These are phyloP conservation scores for Caradrina kadenii DNA, from an alignment of 2,888 invertebrate species.

Conservation along the genomic window DNA sequence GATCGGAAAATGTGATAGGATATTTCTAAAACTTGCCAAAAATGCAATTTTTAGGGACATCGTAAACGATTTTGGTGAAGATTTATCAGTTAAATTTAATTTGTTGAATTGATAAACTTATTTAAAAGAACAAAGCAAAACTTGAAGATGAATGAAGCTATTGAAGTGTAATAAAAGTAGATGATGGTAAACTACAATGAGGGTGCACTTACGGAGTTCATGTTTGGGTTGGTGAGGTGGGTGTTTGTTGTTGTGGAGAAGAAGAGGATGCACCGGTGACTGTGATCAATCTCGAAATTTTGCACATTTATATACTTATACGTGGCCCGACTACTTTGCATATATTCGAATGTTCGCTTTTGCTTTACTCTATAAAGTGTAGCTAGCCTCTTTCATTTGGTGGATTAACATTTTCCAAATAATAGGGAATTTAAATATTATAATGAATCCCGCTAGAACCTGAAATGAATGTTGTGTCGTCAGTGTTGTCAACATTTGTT, in stretches of 20 bases:
- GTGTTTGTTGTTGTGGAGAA: slow-evolving; percentile 53
- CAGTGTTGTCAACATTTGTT: slow-evolving; percentile 6
- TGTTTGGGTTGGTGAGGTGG: slow-evolving; percentile 69
- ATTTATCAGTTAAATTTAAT: no score
- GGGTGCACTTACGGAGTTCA: slow-evolving; percentile 81
- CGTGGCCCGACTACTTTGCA: slow-evolving; percentile 69
- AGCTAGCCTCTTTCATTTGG: slow-evolving; percentile 30
- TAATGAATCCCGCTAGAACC: slow-evolving; percentile 41
- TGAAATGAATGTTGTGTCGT: slow-evolving; percentile 18
- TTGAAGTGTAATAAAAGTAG: neutral
- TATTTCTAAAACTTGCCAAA: neutral
- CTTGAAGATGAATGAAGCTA: neutral
- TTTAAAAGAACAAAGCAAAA: neutral
- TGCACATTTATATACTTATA: slow-evolving; percentile 76
- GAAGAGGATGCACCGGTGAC: slow-evolving; percentile 71
- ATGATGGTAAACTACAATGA: slow-evolving; percentile 17
- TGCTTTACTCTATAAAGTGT: slow-evolving; percentile 47
- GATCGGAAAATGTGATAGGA: neutral
- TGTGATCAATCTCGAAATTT: slow-evolving; percentile 69
- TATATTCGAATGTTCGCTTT: slow-evolving; percentile 68
- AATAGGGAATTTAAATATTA: slow-evolving; percentile 49
- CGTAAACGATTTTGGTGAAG: neutral
- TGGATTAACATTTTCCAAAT: slow-evolving; percentile 27
- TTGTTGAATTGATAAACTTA: neutral
- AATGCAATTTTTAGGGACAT: neutral